phyloP scores from a whole-genome alignment of 1,140 invertebrate species.

The Leucophenga varia region DNA sequence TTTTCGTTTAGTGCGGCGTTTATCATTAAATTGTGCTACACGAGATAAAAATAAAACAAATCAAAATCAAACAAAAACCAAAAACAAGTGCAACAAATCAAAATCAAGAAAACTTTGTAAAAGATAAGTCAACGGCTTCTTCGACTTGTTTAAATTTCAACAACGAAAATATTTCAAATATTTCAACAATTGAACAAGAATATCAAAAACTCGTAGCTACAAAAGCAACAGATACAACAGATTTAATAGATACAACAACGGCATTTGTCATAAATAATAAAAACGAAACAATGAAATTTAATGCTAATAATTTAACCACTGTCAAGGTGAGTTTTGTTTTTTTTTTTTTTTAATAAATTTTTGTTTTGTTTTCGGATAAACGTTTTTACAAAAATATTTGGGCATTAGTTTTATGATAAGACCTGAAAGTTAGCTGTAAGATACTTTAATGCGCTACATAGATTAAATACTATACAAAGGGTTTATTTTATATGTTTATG shows the following conservation, averaged over 20 bases:
- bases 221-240: constrained; percentile 2
- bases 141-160: too few species aligned
- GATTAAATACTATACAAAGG: too few species aligned
- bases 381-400: too few species aligned
- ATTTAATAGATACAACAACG: too few species aligned
- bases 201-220: constrained; percentile 4
- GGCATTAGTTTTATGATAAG: too few species aligned
- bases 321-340: constrained; percentile 26
- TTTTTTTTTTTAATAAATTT: too few species aligned
- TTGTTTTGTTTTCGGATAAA: too few species aligned
- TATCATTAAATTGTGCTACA: constrained; percentile 37
- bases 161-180: not conserved
- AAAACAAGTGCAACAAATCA: not conserved
- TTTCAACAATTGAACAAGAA: constrained; percentile 22
- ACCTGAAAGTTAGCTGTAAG: too few species aligned
- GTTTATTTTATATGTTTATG: too few species aligned
- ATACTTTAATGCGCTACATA: too few species aligned
- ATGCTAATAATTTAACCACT: constrained; percentile 26
- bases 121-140: too few species aligned
- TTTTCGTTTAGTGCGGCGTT: constrained; percentile 39
- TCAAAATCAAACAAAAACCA: constrained; percentile 1
- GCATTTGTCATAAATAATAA: not conserved
- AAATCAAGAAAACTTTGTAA: not conserved
- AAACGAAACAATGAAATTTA: constrained; percentile 22
- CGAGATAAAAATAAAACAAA: constrained; percentile 27